A percentile compares a stretch with the other conserved stretches of the same genome.
Conservation (phyloP, 2,888 invertebrate species). For the Andrena camellia region DNA sequence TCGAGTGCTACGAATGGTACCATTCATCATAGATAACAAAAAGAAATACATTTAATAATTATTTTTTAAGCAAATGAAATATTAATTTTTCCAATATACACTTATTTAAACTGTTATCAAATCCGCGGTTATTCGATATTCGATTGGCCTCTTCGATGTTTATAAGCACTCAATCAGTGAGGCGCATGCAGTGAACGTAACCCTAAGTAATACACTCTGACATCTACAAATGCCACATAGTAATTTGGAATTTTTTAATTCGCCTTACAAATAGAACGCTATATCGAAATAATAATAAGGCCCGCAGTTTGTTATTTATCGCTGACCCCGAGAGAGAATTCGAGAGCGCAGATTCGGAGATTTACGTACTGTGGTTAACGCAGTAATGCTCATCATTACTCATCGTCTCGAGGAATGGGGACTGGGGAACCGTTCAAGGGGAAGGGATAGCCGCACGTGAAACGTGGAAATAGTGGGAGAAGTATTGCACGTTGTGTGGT, state of each 20-base stretch:
- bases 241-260: background rate
- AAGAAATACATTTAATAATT: background rate
- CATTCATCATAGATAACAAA: background rate
- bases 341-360: background rate
- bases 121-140: background rate
- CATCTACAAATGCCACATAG: too few species aligned
- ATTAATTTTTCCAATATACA: background rate
- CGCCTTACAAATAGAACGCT: background rate
- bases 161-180: background rate
- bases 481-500: constrained; percentile 58
- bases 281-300: background rate
- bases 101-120: background rate
- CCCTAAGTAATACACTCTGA: too few species aligned
- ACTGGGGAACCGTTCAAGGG: too few species aligned
- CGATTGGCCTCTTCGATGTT: background rate
- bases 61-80: too few species aligned
- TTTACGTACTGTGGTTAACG: constrained; percentile 45
- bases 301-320: background rate
- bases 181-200: background rate
- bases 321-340: background rate
- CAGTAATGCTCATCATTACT: constrained; percentile 41
- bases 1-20: background rate
- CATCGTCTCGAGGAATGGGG: constrained; percentile 11
- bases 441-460: constrained; percentile 54
- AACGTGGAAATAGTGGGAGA: constrained; percentile 27